Conservation (phyloP, 2,888 invertebrate species). For the Brenthis hecate region DNA sequence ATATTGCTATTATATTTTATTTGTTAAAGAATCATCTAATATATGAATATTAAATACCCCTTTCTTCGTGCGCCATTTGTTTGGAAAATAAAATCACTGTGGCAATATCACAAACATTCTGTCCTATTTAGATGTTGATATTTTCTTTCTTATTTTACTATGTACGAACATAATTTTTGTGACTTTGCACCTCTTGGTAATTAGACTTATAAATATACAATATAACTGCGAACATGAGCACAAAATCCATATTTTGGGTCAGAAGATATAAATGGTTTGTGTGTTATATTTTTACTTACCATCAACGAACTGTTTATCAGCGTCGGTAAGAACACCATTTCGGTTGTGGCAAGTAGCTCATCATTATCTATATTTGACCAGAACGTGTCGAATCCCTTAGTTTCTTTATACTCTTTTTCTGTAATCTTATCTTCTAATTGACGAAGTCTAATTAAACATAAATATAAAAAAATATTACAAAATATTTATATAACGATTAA, state of each 20-base stretch:
- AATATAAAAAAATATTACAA: conserved; percentile 26
- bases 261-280: neutral
- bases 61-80: no score
- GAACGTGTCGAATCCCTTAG: conserved; percentile 51
- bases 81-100: no score
- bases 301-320: conserved; percentile 40
- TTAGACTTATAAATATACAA: no score
- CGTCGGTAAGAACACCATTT: conserved; percentile 55
- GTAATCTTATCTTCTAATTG: conserved; percentile 38
- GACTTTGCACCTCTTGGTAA: no score
- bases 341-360: conserved; percentile 56
- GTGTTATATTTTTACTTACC: conserved; percentile 35
- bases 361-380: conserved; percentile 54
- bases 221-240: conserved; percentile 47
- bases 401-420: conserved; percentile 40
- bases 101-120: no score
- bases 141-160: no score
- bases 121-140: no score
- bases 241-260: conserved; percentile 48
- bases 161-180: no score
- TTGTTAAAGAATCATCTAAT: no score
- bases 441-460: conserved; percentile 39
- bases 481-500: no score
- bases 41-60: no score
- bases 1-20: no score